A percentile compares a stretch with the other conserved stretches of the same genome.
phyloP scores from a whole-genome alignment of 2,113 vertebrate genomes.

The Leucopternis melanops region DNA sequence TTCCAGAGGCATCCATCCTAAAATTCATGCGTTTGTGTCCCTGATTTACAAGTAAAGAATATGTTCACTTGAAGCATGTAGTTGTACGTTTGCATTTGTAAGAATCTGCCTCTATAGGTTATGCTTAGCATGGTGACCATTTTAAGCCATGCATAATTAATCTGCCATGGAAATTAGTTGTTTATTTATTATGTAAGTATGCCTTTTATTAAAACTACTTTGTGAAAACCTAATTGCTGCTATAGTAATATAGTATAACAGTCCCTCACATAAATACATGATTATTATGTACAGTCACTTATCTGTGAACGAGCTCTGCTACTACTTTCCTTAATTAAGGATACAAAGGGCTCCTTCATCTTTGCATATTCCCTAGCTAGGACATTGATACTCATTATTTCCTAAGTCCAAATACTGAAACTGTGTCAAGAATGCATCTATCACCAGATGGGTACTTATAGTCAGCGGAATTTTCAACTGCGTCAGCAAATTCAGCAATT shows the following conservation, averaged over 20 bases:
- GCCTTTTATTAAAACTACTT: constrained; percentile 77
- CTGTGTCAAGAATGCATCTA: constrained; percentile 99
- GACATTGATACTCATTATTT: constrained; percentile 99
- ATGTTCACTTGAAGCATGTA: neutral
- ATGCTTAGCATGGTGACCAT: constrained; percentile 46
- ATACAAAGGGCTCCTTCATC: constrained; percentile 89
- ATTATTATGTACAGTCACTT: constrained; percentile 96
- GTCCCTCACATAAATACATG: constrained; percentile 92
- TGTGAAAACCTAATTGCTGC: constrained; percentile 78
- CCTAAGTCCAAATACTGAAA: constrained; percentile 98
- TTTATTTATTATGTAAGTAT: constrained; percentile 76
- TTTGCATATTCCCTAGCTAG: constrained; percentile 96
- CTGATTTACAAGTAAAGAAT: neutral
- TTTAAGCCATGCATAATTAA: constrained; percentile 67
- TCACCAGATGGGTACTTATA: constrained; percentile 81
- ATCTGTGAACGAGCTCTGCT: constrained; percentile 84
- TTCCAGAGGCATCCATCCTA: neutral
- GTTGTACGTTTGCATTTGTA: neutral
- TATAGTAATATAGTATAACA: constrained; percentile 83
- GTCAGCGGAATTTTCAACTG: constrained; percentile 86
- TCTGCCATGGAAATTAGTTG: constrained; percentile 69
- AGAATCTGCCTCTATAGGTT: neutral
- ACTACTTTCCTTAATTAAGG: constrained; percentile 96
- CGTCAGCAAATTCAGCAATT: constrained; percentile 95
- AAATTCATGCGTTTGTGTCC: neutral